These are phyloP conservation scores for Lycodopsis pacificus DNA, from an alignment of 2,797 vertebrate species.

Conservation along the genomic window DNA sequence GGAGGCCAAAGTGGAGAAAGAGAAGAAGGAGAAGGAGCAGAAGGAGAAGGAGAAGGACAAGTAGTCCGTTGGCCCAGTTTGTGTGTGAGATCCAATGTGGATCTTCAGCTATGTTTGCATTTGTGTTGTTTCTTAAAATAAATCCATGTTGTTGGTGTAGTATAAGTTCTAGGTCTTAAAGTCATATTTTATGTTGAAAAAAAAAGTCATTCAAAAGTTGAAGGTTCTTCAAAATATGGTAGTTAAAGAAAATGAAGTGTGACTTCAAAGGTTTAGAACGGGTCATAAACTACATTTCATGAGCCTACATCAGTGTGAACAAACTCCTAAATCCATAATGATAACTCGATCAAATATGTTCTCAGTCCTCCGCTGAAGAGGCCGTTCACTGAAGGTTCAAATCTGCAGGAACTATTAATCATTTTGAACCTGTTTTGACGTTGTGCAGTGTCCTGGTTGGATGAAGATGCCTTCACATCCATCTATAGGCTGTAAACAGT, in stretches of 20 bases:
- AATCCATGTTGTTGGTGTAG: slow-evolving; percentile 1
- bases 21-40: slow-evolving; percentile 96
- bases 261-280: background rate
- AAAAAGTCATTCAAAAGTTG: no score
- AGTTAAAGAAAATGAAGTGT: background rate
- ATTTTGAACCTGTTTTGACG: background rate
- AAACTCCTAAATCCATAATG: background rate
- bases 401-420: background rate
- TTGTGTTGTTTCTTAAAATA: slow-evolving; percentile 53
- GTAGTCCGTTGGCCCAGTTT: slow-evolving; percentile 47
- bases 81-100: background rate
- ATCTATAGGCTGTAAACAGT: background rate
- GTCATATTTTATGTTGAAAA: background rate
- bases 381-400: background rate
- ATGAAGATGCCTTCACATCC: no score
- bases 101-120: slow-evolving; percentile 12
- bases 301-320: background rate
- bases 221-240: no score
- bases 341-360: background rate
- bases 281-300: background rate
- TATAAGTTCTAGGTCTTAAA: no score
- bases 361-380: background rate
- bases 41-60: slow-evolving; percentile 96
- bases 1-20: slow-evolving; percentile 94
- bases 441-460: background rate